These are phyloP conservation scores for Semicossyphus pulcher DNA, from an alignment of 2,113 vertebrate genomes.

Conservation along the genomic window DNA sequence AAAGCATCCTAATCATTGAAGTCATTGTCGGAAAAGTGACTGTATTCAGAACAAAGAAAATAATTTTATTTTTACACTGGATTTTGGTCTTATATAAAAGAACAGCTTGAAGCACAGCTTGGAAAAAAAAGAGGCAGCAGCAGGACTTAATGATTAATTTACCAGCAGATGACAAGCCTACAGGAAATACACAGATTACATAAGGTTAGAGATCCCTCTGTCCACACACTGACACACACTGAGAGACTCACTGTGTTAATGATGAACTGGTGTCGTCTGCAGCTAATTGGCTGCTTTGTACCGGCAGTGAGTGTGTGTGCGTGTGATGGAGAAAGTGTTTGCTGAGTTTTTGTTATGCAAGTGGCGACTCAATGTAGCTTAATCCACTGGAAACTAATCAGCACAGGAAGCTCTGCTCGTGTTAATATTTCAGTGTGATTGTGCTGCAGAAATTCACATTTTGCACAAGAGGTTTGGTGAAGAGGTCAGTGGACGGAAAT, in stretches of 20 bases:
- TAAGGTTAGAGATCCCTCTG: constrained; percentile 64
- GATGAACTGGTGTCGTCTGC: constrained; percentile 47
- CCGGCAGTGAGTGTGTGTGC: not conserved
- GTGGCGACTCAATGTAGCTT: not conserved
- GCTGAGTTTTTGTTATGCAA: constrained; percentile 16
- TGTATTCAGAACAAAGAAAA: not conserved
- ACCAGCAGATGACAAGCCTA: constrained; percentile 70
- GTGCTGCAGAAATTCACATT: constrained; percentile 34
- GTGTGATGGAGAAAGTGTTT: not conserved
- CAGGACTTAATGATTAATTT: constrained; percentile 75
- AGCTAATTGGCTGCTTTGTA: constrained; percentile 47
- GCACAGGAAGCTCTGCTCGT: constrained; percentile 7
- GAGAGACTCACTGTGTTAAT: constrained; percentile 45
- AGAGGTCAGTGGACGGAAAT: not conserved
- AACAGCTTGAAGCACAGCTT: constrained; percentile 68
- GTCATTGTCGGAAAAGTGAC: not conserved
- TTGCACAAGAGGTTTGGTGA: not conserved
- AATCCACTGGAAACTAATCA: constrained; percentile 1
- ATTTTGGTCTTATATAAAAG: constrained; percentile 51
- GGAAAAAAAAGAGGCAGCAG: constrained; percentile 57
- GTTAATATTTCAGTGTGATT: constrained; percentile 33
- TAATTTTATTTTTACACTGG: not conserved
- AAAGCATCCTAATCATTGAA: not conserved
- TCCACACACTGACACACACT: constrained; percentile 37
- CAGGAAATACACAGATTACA: constrained; percentile 65